Conservation (phyloP, 2,113 vertebrate genomes). For the Nettapus auritus region DNA sequence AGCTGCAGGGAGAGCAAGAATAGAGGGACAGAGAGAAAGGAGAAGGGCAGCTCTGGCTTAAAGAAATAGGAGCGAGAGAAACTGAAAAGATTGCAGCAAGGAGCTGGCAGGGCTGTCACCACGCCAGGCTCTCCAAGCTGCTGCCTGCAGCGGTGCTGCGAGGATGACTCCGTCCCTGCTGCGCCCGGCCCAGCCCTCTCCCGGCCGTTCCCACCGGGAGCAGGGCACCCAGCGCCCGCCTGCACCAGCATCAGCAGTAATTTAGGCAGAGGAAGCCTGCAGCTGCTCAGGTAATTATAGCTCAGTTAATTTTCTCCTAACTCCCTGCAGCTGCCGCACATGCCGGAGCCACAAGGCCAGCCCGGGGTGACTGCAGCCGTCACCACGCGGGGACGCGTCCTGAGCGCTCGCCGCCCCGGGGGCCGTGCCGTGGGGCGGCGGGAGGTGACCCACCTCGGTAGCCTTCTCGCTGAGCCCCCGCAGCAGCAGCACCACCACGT, state of each 20-base stretch:
- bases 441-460: constrained; percentile 82
- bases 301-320: neutral
- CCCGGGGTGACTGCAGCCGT: neutral
- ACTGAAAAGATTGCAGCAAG: neutral
- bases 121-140: neutral
- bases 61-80: neutral
- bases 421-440: rapidly evolving
- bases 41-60: neutral
- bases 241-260: neutral
- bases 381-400: neutral
- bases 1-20: neutral
- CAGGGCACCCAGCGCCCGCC: neutral
- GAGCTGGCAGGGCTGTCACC: neutral
- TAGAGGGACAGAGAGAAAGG: neutral
- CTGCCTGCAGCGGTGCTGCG: neutral
- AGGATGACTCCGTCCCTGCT: neutral
- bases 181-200: neutral
- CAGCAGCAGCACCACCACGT: constrained; percentile 88
- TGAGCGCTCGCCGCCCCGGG: no score
- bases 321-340: neutral
- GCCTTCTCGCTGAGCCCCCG: constrained; percentile 87
- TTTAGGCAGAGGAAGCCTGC: neutral
- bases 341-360: neutral
- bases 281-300: neutral
- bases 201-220: neutral